phyloP scores from a whole-genome alignment of 2,797 vertebrate species.

The Epinephelus malabaricus region DNA sequence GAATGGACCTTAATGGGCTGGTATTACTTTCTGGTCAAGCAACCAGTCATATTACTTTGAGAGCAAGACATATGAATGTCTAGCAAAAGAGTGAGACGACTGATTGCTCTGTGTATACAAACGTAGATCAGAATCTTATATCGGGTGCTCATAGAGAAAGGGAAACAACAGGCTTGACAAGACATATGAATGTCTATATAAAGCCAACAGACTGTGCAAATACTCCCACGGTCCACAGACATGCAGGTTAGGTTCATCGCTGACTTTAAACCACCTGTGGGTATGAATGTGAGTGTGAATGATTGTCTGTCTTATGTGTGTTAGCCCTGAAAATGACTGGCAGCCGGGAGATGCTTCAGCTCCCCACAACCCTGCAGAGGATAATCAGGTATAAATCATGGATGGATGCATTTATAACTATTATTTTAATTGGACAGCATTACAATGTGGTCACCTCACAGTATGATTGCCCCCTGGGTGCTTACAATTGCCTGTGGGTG shows the following conservation, averaged over 20 bases:
- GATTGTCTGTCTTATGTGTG: neutral
- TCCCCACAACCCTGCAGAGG: neutral
- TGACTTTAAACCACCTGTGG: neutral
- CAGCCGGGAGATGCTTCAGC: neutral
- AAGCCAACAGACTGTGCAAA: conserved; percentile 3
- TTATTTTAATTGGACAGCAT: neutral
- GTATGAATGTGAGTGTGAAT: neutral
- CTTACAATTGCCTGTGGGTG: neutral
- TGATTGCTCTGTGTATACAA: too few relatives aligned
- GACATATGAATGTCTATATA: too few relatives aligned
- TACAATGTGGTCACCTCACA: neutral
- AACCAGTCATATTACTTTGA: neutral
- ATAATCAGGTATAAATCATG: neutral
- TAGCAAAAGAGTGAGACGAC: too few relatives aligned
- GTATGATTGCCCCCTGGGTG: neutral
- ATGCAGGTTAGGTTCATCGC: too few relatives aligned
- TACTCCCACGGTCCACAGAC: too few relatives aligned
- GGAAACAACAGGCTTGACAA: too few relatives aligned
- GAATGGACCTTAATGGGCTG: too few relatives aligned
- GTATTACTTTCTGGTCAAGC: neutral
- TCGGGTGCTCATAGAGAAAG: too few relatives aligned
- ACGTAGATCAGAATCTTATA: too few relatives aligned
- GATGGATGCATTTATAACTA: neutral
- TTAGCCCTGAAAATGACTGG: too few relatives aligned
- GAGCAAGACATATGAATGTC: neutral